Base-by-base conservation (phyloP, 2,797 vertebrate species). In the Xenopus petersii region DNA sequence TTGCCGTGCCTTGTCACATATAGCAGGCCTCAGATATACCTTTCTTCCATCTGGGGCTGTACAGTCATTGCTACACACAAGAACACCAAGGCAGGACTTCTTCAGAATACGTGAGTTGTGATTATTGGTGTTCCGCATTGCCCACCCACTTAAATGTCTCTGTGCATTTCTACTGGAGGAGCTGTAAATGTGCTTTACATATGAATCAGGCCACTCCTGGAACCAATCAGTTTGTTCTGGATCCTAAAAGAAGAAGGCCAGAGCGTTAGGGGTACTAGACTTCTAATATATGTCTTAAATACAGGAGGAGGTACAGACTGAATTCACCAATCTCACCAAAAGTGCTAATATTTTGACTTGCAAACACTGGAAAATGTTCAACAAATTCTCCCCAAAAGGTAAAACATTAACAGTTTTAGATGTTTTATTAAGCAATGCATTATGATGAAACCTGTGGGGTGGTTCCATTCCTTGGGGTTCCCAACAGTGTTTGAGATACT, bases 61-160 rank as follows among this genome's bases (percentile, higher is more conserved):
- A 75, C 92, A 93, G 80, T 90, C 56, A 0, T 82, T 86, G 75
- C 84, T 42, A 1, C 92, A 93, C 84, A 92, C 86, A 63, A 93
- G 87, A 60, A 93, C 92, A 0, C 92, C 92, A 0, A 93, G 88
- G 77, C 92, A 93, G 62, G 92, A 93, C 77, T 93, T 93, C 13
- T 93, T 93, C 73, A 93, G 86, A 83, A 93, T 92, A 67, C 89
- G 89, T 0, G 91, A 91, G 75, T 93, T 93, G 82, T 93, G 92
- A 80, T 93, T 93, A 81, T 93, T 93, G 79, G 92, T 93, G 73
- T 93, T 93, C 71, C 92, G 88, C 92, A 93, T 93, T 42, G 92
- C 92, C 92, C 92, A 93, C 80, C 91, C 92, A 79, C 92, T 93
- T 67, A 92, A 79, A 64, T 93, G 92, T 75, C 87, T 83, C 82